phyloP scores from a whole-genome alignment of 2,797 vertebrate genomes.

The Amazona finschi region DNA sequence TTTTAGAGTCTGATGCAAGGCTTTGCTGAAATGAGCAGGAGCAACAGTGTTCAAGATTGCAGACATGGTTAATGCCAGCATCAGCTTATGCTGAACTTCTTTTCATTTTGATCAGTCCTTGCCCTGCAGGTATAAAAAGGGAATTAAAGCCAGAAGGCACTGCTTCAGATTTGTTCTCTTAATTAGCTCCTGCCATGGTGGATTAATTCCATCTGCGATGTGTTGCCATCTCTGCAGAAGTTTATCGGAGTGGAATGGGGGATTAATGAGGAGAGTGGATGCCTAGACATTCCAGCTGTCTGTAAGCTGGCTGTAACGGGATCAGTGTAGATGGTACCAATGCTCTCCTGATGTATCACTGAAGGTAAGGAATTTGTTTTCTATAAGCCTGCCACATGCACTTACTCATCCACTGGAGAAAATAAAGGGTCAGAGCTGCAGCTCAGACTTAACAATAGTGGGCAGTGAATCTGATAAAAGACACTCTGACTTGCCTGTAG shows the following conservation, averaged over 20 bases:
- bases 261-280: conserved; percentile 42
- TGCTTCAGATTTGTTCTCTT: conserved; percentile 63
- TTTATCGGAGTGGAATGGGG: conserved; percentile 37
- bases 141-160: conserved; percentile 56
- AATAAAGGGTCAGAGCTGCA: not conserved
- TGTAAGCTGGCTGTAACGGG: not conserved
- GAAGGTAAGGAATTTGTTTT: conserved; percentile 42
- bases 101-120: conserved; percentile 52
- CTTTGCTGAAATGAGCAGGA: not conserved
- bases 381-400: conserved; percentile 22
- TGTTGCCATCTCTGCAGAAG: conserved; percentile 47
- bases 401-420: not conserved
- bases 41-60: not conserved
- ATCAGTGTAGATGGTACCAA: conserved; percentile 52
- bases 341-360: conserved; percentile 28
- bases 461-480: not conserved
- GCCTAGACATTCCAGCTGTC: conserved; percentile 45
- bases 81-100: conserved; percentile 14
- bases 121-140: conserved; percentile 56
- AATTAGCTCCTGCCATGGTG: conserved; percentile 58
- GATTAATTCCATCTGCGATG: conserved; percentile 61
- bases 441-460: not conserved
- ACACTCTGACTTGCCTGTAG: not conserved
- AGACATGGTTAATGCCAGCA: conserved; percentile 21
- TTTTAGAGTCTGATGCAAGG: not conserved